Percentiles rank a stretch among this genome's conserved stretches.
These are phyloP conservation scores for Heterohyrax brucei DNA, from an alignment of 2,797 vertebrate genomes.

Conservation along the genomic window DNA sequence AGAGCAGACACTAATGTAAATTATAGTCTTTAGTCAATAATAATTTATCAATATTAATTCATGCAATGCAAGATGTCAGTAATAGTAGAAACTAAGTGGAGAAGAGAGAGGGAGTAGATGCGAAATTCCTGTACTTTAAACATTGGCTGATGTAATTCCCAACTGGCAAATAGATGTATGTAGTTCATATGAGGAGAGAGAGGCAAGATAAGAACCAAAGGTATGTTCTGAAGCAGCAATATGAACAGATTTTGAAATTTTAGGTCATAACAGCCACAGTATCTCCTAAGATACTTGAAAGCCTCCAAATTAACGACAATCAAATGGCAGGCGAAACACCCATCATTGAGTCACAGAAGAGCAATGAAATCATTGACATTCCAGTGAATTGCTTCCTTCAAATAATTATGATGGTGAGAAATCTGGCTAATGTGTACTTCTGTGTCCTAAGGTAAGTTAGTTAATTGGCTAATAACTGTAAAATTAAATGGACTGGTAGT, in stretches of 20 bases:
- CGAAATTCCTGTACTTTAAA: too few relatives aligned
- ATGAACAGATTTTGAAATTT: slow-evolving; percentile 44
- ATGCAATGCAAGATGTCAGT: too few relatives aligned
- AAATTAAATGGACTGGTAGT: slow-evolving; percentile 48
- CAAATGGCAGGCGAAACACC: background rate
- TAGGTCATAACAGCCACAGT: background rate
- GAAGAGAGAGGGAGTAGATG: too few relatives aligned
- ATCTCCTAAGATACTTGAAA: background rate
- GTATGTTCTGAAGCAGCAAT: background rate
- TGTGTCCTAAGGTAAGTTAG: slow-evolving; percentile 27
- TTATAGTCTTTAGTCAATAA: background rate
- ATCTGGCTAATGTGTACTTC: slow-evolving; percentile 30
- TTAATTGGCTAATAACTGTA: slow-evolving; percentile 27
- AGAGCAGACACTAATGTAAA: background rate
- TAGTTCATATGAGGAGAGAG: slow-evolving; percentile 4
- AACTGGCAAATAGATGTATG: background rate
- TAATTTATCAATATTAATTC: too few relatives aligned
- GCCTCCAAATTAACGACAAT: slow-evolving; percentile 48
- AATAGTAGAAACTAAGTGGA: too few relatives aligned
- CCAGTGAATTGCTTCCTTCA: slow-evolving; percentile 19
- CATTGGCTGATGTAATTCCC: background rate
- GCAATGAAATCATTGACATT: slow-evolving; percentile 34
- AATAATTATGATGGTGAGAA: slow-evolving; percentile 63
- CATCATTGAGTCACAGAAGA: background rate
- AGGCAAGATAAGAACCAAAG: background rate